Evolutionary conservation across 2,113 vertebrate genomes (phyloP), one percentile per base, ranked within the genome.

Genomic region (Psilopsiagon aymara): DNA sequence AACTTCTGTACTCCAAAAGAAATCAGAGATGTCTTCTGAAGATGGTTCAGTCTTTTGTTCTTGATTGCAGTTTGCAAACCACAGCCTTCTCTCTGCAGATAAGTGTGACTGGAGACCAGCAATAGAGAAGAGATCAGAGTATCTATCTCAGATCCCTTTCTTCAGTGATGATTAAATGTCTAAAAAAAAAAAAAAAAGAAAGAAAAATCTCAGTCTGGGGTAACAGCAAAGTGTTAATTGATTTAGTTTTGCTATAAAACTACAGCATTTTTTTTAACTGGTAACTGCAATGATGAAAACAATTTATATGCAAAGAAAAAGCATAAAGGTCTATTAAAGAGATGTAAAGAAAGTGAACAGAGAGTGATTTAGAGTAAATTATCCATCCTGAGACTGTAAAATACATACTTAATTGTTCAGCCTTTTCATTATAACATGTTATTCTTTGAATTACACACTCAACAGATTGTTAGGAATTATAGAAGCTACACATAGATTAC

Each of bases 81-180:
- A 70, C 59, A 59, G 80, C 52, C 70, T 96, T 92, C 80, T 73
- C 69, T 62, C 37, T 23, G 73, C 60, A 71, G 47, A 1, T 28
- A 20, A 67, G 11, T 29, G 46, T 64, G 85, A 88, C 24, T 81
- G 90, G 80, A 84, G 83, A 89, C 57, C 75, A 90, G 73, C 35
- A 66, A 39, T 2, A 87, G 10, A 2, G 21, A 90, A 81, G 69
- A 88, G 29, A 60, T 71, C 74, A 59, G 44, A 75, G 41, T 57
- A 66, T 59, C 49, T 49, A 24, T 51, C 43, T 90, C 82, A 62
- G 4, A 86, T 90, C 66, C 69, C 67, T 44, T 86, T 94, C 66
- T 84, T 97, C 91, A 97, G 37, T 95, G 94, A 51, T 95, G 95
- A 87, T 94, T 94, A 82, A 92, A 93, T 11, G 62, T 29, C 95